Conservation (phyloP, 2,797 vertebrate genomes). For the Sandelia bainsii region DNA sequence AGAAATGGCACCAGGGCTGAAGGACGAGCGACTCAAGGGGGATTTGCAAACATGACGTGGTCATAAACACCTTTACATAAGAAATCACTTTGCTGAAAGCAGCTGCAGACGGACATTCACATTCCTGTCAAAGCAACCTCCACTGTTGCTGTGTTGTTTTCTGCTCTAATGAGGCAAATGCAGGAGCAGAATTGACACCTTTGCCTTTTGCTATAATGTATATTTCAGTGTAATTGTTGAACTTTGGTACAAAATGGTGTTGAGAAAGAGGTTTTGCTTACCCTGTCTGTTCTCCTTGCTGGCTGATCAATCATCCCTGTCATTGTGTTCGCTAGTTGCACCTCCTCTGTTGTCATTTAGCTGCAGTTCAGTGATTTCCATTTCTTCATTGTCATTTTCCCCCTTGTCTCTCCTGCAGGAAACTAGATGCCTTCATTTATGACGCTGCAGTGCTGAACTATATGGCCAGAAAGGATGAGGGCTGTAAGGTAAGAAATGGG, state of each 20-base stretch:
- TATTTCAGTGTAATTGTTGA: slow-evolving; percentile 18
- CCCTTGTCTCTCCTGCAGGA: slow-evolving; percentile 77
- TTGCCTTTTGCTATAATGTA: slow-evolving; percentile 25
- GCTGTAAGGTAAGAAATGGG: slow-evolving; percentile 86
- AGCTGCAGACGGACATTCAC: slow-evolving; percentile 12
- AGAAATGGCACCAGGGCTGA: neutral
- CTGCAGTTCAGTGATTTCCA: slow-evolving; percentile 53
- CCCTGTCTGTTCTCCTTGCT: neutral
- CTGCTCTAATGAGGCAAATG: slow-evolving; percentile 23
- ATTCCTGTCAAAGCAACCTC: neutral
- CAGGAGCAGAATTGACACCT: slow-evolving; percentile 18
- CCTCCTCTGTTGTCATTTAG: slow-evolving; percentile 35
- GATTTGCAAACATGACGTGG: neutral
- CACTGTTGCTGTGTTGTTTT: slow-evolving; percentile 20
- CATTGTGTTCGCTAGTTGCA: slow-evolving; percentile 6
- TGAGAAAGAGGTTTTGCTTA: neutral
- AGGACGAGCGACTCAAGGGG: neutral
- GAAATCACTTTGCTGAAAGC: neutral
- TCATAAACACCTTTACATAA: neutral
- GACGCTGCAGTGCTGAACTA: slow-evolving; percentile 94
- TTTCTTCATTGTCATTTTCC: slow-evolving; percentile 30
- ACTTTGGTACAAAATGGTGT: slow-evolving; percentile 23
- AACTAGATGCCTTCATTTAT: slow-evolving; percentile 95
- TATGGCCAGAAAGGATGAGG: slow-evolving; percentile 94
- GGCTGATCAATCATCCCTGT: slow-evolving; percentile 25